phyloP scores from a whole-genome alignment of 2,113 vertebrate species.

The Clarias macrocephalus region DNA sequence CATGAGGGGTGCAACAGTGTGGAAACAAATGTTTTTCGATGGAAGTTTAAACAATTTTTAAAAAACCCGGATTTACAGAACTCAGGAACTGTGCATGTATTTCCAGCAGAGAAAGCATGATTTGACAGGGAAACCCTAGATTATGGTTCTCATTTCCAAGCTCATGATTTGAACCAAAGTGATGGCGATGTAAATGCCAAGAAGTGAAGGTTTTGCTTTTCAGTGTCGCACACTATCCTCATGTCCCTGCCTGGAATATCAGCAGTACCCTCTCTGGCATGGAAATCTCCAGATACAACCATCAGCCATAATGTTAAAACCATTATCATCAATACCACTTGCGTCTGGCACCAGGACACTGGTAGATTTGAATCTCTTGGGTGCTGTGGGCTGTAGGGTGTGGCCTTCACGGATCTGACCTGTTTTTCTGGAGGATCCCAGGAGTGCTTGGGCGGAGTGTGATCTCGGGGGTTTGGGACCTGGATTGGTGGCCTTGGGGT shows the following conservation, averaged over 20 bases:
- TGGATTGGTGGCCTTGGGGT: no score
- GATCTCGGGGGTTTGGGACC: no score
- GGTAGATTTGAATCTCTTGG: no score
- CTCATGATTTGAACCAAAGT: background rate
- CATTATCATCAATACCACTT: no score
- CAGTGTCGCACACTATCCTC: background rate
- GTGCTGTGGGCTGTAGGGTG: no score
- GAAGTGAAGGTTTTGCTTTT: background rate
- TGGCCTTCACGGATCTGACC: no score
- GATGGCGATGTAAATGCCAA: background rate
- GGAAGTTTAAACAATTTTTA: background rate
- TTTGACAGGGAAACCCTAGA: background rate
- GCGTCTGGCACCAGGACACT: no score
- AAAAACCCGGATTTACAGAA: background rate
- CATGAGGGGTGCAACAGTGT: conserved; percentile 35
- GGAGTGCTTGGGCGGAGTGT: no score
- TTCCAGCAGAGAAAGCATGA: background rate
- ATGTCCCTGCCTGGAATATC: background rate
- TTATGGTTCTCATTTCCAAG: background rate
- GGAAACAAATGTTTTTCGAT: background rate
- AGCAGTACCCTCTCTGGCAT: background rate
- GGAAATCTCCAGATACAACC: background rate
- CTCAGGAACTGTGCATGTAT: background rate
- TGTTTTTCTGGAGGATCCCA: no score
- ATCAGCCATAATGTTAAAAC: no score